A percentile compares a stretch with the other conserved stretches of the same genome.
Evolutionary conservation across 2,888 invertebrate genomes (phyloP).

Genomic region (Digitonthophagus gazella): DNA sequence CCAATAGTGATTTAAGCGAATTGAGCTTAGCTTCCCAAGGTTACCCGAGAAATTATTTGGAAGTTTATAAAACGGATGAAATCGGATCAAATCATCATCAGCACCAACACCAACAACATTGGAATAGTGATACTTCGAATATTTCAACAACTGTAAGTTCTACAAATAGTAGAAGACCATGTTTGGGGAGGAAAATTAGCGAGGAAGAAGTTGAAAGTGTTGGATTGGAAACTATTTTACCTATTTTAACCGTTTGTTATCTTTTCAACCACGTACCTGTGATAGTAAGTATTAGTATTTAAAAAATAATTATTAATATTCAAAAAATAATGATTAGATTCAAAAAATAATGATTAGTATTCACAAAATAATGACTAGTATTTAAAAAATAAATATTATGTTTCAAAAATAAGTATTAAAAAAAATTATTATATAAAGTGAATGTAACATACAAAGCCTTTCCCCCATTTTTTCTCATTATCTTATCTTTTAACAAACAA

Average conservation of each 20-base stretch:
- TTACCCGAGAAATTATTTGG: slow-evolving; percentile 43
- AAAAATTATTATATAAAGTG: too few species aligned
- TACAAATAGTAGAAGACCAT: slow-evolving; percentile 55
- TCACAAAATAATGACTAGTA: too few species aligned
- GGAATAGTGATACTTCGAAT: slow-evolving; percentile 53
- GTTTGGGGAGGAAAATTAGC: slow-evolving; percentile 45
- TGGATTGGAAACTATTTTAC: slow-evolving; percentile 53
- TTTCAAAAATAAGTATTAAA: too few species aligned
- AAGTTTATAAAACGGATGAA: slow-evolving; percentile 43
- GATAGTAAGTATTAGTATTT: slow-evolving; percentile 53
- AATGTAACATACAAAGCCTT: too few species aligned
- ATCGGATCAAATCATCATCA: slow-evolving; percentile 7
- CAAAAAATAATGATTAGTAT: too few species aligned
- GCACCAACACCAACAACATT: slow-evolving; percentile 26
- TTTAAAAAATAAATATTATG: too few species aligned
- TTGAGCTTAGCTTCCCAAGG: slow-evolving; percentile 40
- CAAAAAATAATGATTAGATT: too few species aligned
- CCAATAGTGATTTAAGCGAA: slow-evolving; percentile 49
- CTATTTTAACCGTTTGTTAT: slow-evolving; percentile 58
- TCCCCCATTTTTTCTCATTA: too few species aligned
- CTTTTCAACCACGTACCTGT: slow-evolving; percentile 60
- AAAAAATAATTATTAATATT: background rate
- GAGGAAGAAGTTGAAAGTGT: slow-evolving; percentile 43
- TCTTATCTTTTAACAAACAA: too few species aligned
- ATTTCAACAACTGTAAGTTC: slow-evolving; percentile 56